These are phyloP conservation scores for Caretta caretta DNA, from an alignment of 2,113 vertebrate species.

Conservation along the genomic window DNA sequence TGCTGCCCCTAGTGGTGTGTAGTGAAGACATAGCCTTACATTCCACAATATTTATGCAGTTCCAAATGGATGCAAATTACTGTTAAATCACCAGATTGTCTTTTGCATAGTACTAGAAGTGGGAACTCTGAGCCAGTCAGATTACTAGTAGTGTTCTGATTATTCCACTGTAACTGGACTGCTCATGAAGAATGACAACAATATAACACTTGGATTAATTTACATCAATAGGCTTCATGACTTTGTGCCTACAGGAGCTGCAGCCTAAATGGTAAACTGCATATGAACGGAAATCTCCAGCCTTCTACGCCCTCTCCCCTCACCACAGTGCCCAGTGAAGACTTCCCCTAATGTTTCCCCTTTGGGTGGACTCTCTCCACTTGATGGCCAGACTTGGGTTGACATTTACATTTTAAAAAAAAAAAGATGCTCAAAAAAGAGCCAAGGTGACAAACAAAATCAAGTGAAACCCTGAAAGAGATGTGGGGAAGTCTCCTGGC, in stretches of 20 bases:
- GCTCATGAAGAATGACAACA: not conserved
- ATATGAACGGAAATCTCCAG: not conserved
- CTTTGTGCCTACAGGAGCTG: not conserved
- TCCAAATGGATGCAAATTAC: not conserved
- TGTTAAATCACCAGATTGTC: fast-evolving
- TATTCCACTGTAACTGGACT: not conserved
- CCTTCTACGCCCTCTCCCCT: too few relatives aligned
- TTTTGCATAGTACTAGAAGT: not conserved
- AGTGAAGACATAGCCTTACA: not conserved
- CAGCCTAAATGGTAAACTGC: not conserved
- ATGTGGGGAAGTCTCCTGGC: not conserved
- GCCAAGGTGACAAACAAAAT: not conserved
- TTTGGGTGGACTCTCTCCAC: not conserved
- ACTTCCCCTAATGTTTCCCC: not conserved
- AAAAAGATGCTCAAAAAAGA: not conserved
- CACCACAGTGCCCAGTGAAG: not conserved
- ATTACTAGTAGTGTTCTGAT: not conserved
- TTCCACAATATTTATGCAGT: not conserved
- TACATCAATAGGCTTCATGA: not conserved
- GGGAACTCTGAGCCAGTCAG: not conserved
- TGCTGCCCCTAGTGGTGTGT: not conserved
- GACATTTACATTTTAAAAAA: not conserved
- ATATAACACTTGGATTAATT: not conserved
- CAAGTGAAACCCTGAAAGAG: not conserved
- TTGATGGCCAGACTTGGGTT: not conserved